A percentile compares a stretch with the other conserved stretches of the same genome.
Conservation (phyloP, 2,797 vertebrate species). For the Mormyrus proboscirostris region DNA sequence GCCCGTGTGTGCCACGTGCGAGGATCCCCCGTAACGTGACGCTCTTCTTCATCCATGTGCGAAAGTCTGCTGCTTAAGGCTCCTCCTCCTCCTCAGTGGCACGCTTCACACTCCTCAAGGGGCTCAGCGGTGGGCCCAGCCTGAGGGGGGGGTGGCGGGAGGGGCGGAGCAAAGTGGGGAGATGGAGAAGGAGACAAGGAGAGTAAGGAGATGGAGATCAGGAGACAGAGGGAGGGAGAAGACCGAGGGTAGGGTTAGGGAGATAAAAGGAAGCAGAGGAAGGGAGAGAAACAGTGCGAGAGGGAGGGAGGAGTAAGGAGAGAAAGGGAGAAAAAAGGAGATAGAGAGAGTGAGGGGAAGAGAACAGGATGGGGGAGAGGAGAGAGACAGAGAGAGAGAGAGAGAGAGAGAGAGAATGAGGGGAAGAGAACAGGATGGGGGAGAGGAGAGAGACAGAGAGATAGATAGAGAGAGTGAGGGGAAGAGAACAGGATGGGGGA, state of each 20-base stretch:
- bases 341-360: slow-evolving; percentile 1
- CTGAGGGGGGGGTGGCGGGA: neutral
- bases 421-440: neutral
- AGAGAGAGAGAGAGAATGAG: neutral
- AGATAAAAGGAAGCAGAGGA: neutral
- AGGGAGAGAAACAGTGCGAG: neutral
- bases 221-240: neutral
- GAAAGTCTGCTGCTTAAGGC: neutral
- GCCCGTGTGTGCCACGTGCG: neutral
- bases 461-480: slow-evolving; percentile 4
- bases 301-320: neutral
- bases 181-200: slow-evolving; percentile 20
- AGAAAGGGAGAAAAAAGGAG: neutral
- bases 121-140: neutral
- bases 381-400: neutral
- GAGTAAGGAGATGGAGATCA: slow-evolving; percentile 43
- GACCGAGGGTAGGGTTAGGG: neutral
- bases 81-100: neutral
- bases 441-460: neutral
- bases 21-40: neutral
- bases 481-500: slow-evolving; percentile 39
- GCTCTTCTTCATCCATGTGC: neutral
- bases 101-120: neutral
- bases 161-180: neutral
- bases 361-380: neutral